Evolutionary conservation across 1,140 invertebrate species (phyloP).

Genomic region (Drosophila yakuba): DNA sequence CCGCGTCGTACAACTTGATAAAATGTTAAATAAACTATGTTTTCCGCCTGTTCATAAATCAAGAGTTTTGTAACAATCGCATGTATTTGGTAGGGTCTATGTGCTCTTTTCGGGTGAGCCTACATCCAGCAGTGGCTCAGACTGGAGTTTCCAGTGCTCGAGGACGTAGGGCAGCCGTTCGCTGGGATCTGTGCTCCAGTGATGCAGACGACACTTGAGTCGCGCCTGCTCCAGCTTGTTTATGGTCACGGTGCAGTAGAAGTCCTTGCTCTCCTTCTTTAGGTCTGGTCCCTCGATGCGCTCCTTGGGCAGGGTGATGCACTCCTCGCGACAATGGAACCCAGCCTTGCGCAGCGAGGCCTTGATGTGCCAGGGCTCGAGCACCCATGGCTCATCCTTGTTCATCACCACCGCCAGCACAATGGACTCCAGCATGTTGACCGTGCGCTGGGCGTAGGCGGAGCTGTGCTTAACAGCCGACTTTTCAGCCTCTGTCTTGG

Average conservation of each 20-base stretch:
- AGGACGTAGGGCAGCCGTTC: slow-evolving; percentile 86
- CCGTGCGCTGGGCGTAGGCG: slow-evolving; percentile 87
- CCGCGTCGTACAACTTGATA: slow-evolving; percentile 22
- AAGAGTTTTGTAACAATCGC: slow-evolving; percentile 23
- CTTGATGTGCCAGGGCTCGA: slow-evolving; percentile 93
- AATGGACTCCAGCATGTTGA: slow-evolving; percentile 86
- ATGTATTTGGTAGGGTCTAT: slow-evolving; percentile 30
- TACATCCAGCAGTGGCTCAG: slow-evolving; percentile 85
- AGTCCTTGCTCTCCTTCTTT: slow-evolving; percentile 91
- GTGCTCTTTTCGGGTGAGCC: slow-evolving; percentile 8
- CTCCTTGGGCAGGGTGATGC: slow-evolving; percentile 90
- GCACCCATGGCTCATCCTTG: slow-evolving; percentile 90
- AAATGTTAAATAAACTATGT: slow-evolving; percentile 46
- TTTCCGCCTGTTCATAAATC: slow-evolving; percentile 50
- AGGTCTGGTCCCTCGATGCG: slow-evolving; percentile 92
- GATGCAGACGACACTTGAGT: slow-evolving; percentile 89
- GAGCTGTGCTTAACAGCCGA: slow-evolving; percentile 86
- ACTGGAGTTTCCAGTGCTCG: slow-evolving; percentile 86
- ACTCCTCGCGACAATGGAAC: slow-evolving; percentile 88
- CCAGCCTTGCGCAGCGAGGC: slow-evolving; percentile 89
- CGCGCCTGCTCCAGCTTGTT: slow-evolving; percentile 90
- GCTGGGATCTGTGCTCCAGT: slow-evolving; percentile 87
- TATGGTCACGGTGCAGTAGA: slow-evolving; percentile 91
- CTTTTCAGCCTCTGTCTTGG: slow-evolving; percentile 78
- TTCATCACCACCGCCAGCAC: slow-evolving; percentile 90